phyloP scores from a whole-genome alignment of 2,797 vertebrate genomes.

The Pangasius larnaudii region DNA sequence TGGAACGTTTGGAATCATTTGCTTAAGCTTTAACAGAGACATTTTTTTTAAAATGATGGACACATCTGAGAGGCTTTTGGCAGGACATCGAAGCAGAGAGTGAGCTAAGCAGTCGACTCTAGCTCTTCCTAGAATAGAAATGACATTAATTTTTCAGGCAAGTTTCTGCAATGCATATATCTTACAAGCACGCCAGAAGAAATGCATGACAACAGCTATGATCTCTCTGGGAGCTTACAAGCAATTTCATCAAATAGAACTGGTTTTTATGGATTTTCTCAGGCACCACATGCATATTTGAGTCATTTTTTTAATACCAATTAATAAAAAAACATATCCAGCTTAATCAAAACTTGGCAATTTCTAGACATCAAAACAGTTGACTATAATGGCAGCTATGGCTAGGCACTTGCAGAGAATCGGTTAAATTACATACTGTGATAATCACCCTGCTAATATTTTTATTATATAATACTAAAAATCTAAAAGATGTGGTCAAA shows the following conservation, averaged over 20 bases:
- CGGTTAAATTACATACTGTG: not conserved
- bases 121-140: not conserved
- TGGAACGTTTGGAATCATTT: not conserved
- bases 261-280: not conserved
- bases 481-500: not conserved
- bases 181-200: not conserved
- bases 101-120: not conserved
- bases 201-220: not conserved
- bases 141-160: not conserved
- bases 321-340: not conserved
- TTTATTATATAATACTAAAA: not conserved
- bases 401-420: not conserved
- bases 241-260: not conserved
- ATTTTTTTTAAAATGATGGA: not conserved
- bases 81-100: no score
- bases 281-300: not conserved
- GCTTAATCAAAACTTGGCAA: not conserved
- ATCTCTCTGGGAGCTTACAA: not conserved
- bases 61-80: not conserved
- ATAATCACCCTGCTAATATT: not conserved
- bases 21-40: not conserved
- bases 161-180: not conserved
- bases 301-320: not conserved
- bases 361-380: not conserved
- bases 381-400: not conserved